phyloP scores from a whole-genome alignment of 2,888 invertebrate genomes.

The Polia nebulosa region DNA sequence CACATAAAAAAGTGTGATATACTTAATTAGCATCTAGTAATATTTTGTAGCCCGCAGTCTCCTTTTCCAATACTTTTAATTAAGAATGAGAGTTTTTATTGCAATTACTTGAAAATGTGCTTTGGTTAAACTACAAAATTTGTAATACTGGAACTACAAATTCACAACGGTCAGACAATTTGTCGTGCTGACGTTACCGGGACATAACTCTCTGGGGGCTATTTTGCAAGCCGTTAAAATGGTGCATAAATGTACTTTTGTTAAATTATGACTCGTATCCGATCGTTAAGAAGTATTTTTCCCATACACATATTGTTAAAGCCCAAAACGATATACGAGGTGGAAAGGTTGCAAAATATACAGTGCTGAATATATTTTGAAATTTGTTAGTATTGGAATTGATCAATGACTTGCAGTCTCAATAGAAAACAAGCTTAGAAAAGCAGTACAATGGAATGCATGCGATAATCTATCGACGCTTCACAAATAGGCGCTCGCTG shows the following conservation, averaged over 20 bases:
- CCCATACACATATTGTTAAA: constrained; percentile 31
- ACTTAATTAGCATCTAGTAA: no score
- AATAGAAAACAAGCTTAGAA: constrained; percentile 37
- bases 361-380: constrained; percentile 9
- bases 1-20: no score
- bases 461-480: constrained; percentile 65
- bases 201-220: constrained; percentile 78
- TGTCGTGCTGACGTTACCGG: constrained; percentile 80
- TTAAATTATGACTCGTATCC: constrained; percentile 56
- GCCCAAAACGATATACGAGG: constrained; percentile 15
- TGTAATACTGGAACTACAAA: constrained; percentile 76
- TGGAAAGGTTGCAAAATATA: constrained; percentile 4
- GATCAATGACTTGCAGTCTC: constrained; percentile 39
- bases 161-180: constrained; percentile 83
- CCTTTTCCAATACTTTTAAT: neutral
- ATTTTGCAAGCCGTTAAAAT: constrained; percentile 81
- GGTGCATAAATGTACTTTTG: constrained; percentile 70
- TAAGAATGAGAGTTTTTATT: constrained; percentile 18
- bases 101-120: constrained; percentile 21
- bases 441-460: constrained; percentile 64
- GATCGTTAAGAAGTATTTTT: constrained; percentile 55
- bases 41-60: no score
- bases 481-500: constrained; percentile 77
- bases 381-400: constrained; percentile 33
- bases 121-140: constrained; percentile 65